Evolutionary conservation across 2,797 vertebrate genomes (phyloP).

Genomic region (Thaleichthys pacificus): DNA sequence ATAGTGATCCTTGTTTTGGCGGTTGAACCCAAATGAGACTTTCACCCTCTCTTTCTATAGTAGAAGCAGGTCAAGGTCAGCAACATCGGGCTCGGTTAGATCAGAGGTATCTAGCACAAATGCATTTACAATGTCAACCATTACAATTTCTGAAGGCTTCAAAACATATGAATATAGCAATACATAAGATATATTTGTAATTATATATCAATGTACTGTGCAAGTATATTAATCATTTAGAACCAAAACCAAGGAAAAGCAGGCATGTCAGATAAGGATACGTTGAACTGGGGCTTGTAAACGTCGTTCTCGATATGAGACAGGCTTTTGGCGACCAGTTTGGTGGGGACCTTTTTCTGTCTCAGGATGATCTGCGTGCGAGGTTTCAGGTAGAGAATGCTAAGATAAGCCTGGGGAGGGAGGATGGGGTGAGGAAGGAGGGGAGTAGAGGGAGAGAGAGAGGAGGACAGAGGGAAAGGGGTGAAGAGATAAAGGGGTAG

Average conservation of each 20-base stretch:
- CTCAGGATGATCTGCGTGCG: slow-evolving; percentile 79
- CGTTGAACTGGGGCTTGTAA: slow-evolving; percentile 81
- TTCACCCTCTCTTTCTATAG: slow-evolving; percentile 80
- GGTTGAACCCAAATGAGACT: slow-evolving; percentile 81
- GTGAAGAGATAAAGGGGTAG: background rate
- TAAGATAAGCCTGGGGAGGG: slow-evolving; percentile 75
- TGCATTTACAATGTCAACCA: too few species aligned
- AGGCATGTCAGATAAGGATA: slow-evolving; percentile 65
- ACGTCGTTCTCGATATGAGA: slow-evolving; percentile 75
- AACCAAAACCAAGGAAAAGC: background rate
- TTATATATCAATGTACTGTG: too few species aligned
- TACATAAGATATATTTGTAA: too few species aligned
- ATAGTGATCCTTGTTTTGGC: slow-evolving; percentile 75
- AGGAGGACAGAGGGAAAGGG: background rate
- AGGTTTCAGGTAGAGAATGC: slow-evolving; percentile 83
- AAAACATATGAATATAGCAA: too few species aligned
- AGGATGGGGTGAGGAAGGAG: slow-evolving; percentile 22
- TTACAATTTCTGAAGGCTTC: too few species aligned
- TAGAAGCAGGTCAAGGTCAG: slow-evolving; percentile 50
- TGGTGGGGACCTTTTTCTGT: slow-evolving; percentile 77
- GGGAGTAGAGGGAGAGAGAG: background rate
- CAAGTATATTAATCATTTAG: background rate
- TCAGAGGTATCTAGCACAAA: background rate
- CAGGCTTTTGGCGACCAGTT: slow-evolving; percentile 79
- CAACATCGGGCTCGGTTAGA: background rate